Conservation (phyloP, 1,140 invertebrate species). For the Euwallacea similis region DNA sequence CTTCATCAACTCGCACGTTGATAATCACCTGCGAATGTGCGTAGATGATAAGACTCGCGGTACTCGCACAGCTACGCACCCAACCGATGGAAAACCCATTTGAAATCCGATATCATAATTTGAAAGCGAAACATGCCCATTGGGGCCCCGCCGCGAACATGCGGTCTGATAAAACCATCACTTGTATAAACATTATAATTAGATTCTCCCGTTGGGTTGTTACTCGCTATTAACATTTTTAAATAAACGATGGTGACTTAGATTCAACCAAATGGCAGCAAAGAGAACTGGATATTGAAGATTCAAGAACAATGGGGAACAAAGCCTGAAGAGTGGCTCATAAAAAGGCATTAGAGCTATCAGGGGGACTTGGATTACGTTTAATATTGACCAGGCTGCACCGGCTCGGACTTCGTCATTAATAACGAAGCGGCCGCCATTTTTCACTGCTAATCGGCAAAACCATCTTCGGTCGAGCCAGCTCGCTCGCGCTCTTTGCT, state of each 20-base stretch:
- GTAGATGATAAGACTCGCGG: neutral
- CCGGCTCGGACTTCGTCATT: conserved; percentile 8
- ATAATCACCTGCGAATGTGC: neutral
- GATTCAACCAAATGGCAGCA: no score
- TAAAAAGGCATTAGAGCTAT: no score
- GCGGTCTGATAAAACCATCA: conserved; percentile 28
- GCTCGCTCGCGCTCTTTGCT: conserved; percentile 17
- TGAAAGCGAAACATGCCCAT: neutral
- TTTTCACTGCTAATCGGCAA: conserved; percentile 22
- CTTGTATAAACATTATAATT: conserved; percentile 28
- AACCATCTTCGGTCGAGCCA: conserved; percentile 15
- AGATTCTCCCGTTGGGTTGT: conserved; percentile 12
- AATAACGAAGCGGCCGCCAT: conserved; percentile 20
- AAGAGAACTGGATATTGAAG: no score
- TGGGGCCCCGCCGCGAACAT: conserved; percentile 9
- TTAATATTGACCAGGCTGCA: conserved; percentile 4
- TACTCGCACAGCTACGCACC: neutral
- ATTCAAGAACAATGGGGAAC: no score
- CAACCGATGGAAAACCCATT: neutral
- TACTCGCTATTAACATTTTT: neutral
- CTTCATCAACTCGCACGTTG: neutral
- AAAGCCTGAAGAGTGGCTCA: no score
- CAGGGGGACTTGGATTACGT: neutral
- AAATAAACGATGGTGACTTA: no score
- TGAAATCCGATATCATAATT: conserved; percentile 25